Evolutionary conservation across 2,113 vertebrate genomes (phyloP), one percentile per base, ranked within the genome.

Genomic region (Grammomys surdaster): DNA sequence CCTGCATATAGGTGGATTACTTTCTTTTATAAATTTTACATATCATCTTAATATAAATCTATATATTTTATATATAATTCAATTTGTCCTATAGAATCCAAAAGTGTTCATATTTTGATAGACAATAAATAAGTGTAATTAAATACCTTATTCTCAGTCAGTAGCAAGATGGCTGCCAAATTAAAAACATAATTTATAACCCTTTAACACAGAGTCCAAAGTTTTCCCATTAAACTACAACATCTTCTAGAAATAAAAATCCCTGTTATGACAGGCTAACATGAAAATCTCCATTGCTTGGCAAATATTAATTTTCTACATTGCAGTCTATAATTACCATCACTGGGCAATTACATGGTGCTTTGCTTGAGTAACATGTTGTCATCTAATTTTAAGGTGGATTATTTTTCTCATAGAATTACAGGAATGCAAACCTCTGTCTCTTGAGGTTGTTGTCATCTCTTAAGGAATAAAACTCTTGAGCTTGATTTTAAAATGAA

Each of bases 291-390:
- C 54, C 46, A 77, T 40, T 88, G 43, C 72, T 94, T 90, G 82
- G 92, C 78, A 96, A 96, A 96, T 93, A 95, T 43, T 96, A 96
- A 96, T 96, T 94, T 89, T 96, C 81, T 81, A 48, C 84, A 92
- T 73, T 89, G 28, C 51, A 90, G 58, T 76, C 94, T 94, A 60
- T 96, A 96, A 96, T 98, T 96, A 97, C 16, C 58, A 90, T 88
- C 90, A 72, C 75, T 48, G 58, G 69, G 69, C 90, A 90, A 93
- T 91, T 89, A 33, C 75, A 93, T 85, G 26, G 19, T 85, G 89
- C 75, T 96, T 89, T 93, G 77, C 89, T 95, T 96, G 84, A 93
- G 81, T 88, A 73, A 90, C 46, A 85, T 76, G 72, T 82, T 96
- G 58, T 91, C 91, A 80, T 95, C 80, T 90, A 58, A 67, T 84